A percentile compares a stretch with the other conserved stretches of the same genome.
phyloP scores from a whole-genome alignment of 2,113 vertebrate genomes.

The Alces alces region DNA sequence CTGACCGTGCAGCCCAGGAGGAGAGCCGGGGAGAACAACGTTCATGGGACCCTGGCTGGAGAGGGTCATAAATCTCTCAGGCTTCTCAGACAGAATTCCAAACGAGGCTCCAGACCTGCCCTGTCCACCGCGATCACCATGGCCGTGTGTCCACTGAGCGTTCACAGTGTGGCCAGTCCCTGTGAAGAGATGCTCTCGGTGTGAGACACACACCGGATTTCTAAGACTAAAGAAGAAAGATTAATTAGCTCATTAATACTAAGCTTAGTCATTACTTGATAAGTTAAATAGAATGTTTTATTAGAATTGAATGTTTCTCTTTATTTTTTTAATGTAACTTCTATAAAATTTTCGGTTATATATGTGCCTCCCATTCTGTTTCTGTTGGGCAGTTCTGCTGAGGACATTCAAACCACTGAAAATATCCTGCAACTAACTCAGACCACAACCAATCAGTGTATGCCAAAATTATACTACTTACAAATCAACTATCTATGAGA shows the following conservation, averaged over 20 bases:
- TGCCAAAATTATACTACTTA: not conserved
- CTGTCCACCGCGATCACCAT: fast-evolving
- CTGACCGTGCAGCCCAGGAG: not conserved
- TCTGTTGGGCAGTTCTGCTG: not conserved
- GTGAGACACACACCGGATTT: not conserved
- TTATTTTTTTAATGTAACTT: not conserved
- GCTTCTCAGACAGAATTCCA: not conserved
- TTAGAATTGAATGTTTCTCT: not conserved
- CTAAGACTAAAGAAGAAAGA: not conserved
- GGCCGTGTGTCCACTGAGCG: fast-evolving
- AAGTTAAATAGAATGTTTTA: not conserved
- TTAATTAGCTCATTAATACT: not conserved
- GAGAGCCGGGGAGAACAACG: not conserved
- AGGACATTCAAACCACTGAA: not conserved
- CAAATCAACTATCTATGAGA: not conserved
- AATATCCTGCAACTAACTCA: not conserved
- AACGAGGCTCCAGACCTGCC: not conserved
- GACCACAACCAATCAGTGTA: not conserved
- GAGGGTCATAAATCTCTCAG: not conserved
- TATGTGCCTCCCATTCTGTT: not conserved
- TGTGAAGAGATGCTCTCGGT: not conserved
- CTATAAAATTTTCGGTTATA: not conserved
- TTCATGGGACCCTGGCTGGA: not conserved
- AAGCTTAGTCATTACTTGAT: not conserved
- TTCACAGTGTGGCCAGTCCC: not conserved